Conservation (phyloP, 2,888 invertebrate species). For the Eledona agricola region DNA sequence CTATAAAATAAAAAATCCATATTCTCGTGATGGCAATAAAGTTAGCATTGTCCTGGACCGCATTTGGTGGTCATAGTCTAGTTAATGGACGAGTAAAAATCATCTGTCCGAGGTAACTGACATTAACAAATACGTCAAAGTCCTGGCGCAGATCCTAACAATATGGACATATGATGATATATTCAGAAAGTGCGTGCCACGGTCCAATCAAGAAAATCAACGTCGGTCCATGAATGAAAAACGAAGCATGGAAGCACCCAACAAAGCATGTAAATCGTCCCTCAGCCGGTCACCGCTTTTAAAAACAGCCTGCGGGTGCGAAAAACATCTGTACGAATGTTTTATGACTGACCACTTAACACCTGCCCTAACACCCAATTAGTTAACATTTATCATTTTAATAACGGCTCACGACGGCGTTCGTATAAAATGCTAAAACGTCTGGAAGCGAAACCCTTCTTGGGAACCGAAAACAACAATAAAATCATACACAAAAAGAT, state of each 20-base stretch:
- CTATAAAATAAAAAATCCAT: no score
- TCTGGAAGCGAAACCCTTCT: constrained; percentile 14
- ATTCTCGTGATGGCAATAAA: no score
- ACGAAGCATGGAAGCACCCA: constrained; percentile 32
- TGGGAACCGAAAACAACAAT: constrained; percentile 35
- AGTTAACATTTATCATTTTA: constrained; percentile 30
- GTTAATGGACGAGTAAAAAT: no score
- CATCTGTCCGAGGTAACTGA: no score
- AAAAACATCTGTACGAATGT: constrained; percentile 45
- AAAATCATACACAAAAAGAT: constrained; percentile 21
- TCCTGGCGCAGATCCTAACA: constrained; percentile 17
- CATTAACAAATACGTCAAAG: constrained; percentile 23
- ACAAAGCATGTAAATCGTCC: constrained; percentile 39
- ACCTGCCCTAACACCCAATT: constrained; percentile 38
- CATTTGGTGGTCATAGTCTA: no score
- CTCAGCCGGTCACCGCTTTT: constrained; percentile 38
- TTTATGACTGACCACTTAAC: constrained; percentile 39
- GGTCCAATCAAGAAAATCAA: constrained; percentile 41
- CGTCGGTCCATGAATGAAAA: constrained; percentile 30
- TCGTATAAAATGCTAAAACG: constrained; percentile 14
- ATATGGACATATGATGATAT: constrained; percentile 35
- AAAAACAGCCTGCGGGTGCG: constrained; percentile 31
- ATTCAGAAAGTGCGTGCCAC: constrained; percentile 40
- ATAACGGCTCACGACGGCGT: constrained; percentile 4
- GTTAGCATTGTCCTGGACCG: no score